Percentiles rank a stretch among this genome's conserved stretches.
phyloP scores from a whole-genome alignment of 1,140 invertebrate species.

The Galleria mellonella region DNA sequence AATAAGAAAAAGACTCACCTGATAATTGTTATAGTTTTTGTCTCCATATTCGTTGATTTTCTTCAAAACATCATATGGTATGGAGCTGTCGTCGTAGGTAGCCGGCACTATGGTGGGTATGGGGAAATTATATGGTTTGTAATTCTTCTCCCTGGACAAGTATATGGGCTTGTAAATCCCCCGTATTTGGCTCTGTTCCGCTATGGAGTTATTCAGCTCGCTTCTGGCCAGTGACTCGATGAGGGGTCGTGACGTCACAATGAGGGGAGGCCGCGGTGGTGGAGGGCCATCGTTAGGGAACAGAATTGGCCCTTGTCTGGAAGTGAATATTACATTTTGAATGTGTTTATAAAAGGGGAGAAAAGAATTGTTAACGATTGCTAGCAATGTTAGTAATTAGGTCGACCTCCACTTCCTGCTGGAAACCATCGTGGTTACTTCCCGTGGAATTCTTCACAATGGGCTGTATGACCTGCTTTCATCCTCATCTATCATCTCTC shows the following conservation, averaged over 20 bases:
- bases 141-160: conserved; percentile 14
- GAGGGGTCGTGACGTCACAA: conserved; percentile 60
- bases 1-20: conserved; percentile 30
- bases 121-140: conserved; percentile 10
- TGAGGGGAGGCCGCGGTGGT: conserved; percentile 39
- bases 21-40: conserved; percentile 33
- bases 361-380: too few relatives aligned
- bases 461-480: too few relatives aligned
- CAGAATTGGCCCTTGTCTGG: conserved; percentile 64
- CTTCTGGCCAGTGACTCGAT: conserved; percentile 50
- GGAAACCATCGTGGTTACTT: too few relatives aligned
- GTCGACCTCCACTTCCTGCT: too few relatives aligned
- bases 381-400: too few relatives aligned
- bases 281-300: conserved; percentile 54
- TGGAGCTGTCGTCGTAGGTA: background rate
- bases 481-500: too few relatives aligned
- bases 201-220: conserved; percentile 33
- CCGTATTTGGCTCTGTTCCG: conserved; percentile 18
- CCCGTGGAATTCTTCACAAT: too few relatives aligned
- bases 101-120: conserved; percentile 2
- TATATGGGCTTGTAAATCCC: conserved; percentile 17
- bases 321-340: conserved; percentile 16
- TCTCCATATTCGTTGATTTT: conserved; percentile 17
- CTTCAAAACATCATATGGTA: conserved; percentile 13
- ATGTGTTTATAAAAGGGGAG: too few relatives aligned